A percentile compares a stretch with the other conserved stretches of the same genome.
These are phyloP conservation scores for Triops longicaudatus DNA, from an alignment of 1,140 invertebrate genomes.

Conservation along the genomic window DNA sequence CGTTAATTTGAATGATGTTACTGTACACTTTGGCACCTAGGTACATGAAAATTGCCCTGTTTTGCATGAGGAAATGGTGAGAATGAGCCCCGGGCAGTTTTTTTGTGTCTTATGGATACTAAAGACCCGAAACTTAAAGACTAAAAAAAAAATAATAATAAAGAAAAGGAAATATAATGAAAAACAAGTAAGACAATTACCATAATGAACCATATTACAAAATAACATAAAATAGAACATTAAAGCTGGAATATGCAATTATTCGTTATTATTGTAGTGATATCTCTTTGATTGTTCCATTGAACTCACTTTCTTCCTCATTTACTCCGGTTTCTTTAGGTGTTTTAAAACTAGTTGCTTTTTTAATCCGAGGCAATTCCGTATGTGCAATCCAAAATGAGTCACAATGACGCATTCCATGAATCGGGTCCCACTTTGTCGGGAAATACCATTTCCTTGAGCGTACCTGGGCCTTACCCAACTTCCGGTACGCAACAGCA, in stretches of 20 bases:
- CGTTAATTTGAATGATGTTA: background rate
- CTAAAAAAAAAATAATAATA: background rate
- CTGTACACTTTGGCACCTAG: background rate
- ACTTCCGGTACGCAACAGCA: background rate
- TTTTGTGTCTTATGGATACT: background rate
- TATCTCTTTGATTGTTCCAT: too few relatives aligned
- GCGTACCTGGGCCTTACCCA: background rate
- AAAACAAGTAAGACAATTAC: background rate
- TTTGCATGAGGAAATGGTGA: background rate
- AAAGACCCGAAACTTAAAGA: background rate
- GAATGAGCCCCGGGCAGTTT: background rate
- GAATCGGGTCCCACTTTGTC: slow-evolving; percentile 1
- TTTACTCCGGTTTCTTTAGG: background rate
- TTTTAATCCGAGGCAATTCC: background rate
- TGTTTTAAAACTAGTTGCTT: background rate
- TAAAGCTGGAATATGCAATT: too few relatives aligned
- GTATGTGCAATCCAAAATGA: background rate
- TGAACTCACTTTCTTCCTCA: too few relatives aligned
- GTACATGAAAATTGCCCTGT: background rate
- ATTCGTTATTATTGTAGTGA: too few relatives aligned
- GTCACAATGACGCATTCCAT: background rate
- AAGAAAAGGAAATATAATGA: too few relatives aligned
- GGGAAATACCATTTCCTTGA: background rate
- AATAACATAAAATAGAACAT: too few relatives aligned
- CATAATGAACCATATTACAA: too few relatives aligned